Base-by-base conservation (phyloP, 2,888 invertebrate species). In the Monochamus alternatus region DNA sequence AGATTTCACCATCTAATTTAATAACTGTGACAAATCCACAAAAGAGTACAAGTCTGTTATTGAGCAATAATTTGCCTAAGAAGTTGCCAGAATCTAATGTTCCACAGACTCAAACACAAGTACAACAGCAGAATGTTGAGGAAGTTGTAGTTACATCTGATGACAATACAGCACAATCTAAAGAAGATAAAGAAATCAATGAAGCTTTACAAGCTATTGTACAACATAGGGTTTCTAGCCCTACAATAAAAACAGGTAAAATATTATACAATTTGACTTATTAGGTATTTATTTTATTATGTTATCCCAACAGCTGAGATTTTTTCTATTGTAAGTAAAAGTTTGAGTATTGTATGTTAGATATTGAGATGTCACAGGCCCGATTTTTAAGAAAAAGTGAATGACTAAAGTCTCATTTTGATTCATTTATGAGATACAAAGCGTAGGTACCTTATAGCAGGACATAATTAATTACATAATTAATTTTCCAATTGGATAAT, bases 171-270 rank as follows among this genome's bases (percentile, higher is more conserved):
- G 74, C 78, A 55, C 76, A 78, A 58, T 58, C 73, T 8, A 78
- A 74, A 47, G 84, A 86, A 66, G 87, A 87, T 59, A 87, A 83
- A 75, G 87, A 87, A 81, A 85, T 87, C 38, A 87, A 82, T 7
- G 90, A 90, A 77, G 86, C 89, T 0, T 80, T 88, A 9, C 88
- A 89, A 62, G 84, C 88, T 1, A 87, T 89, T 5, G 86, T 86
- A 22, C 85, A 88, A 38, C 85, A 83, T 59, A 80, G 84, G 31
- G 85, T 86, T n/a, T 80, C 86, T 0, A 88, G 86, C 69, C 88
- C 88, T 8, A 87, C 86, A 62, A 79, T 87, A 43, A 88, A 80
- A 74, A 70, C 74, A n/a, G 77, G 78, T 77, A 69, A 66, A 75
- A 62, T 64, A n/a, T n/a, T 30, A 14, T 59, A 65, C 9, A 9